phyloP scores from a whole-genome alignment of 2,797 vertebrate species.

The Rhyacichthys aspro region DNA sequence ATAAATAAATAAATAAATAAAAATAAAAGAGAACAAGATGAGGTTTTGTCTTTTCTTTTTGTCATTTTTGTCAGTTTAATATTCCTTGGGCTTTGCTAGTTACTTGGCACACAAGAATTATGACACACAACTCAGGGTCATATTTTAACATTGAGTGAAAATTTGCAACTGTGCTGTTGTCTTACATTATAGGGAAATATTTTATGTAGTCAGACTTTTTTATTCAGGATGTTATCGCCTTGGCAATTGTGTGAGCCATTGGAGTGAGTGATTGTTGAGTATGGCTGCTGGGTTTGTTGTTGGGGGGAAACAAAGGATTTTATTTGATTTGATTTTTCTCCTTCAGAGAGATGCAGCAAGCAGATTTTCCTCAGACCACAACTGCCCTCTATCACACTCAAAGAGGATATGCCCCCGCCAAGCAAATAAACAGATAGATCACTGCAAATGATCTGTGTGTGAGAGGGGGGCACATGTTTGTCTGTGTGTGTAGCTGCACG shows the following conservation, averaged over 20 bases:
- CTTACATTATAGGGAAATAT: slow-evolving; percentile 45
- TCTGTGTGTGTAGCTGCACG: slow-evolving; percentile 32
- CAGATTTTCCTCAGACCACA: slow-evolving; percentile 65
- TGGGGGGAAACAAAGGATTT: slow-evolving; percentile 64
- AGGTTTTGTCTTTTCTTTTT: slow-evolving; percentile 6
- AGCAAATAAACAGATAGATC: slow-evolving; percentile 61
- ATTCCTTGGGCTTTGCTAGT: neutral
- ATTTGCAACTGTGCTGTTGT: slow-evolving; percentile 32
- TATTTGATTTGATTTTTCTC: slow-evolving; percentile 72
- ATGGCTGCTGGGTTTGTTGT: slow-evolving; percentile 69
- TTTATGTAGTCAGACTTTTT: slow-evolving; percentile 35
- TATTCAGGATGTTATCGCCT: slow-evolving; percentile 60
- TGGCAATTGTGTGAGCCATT: slow-evolving; percentile 71
- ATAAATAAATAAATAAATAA: neutral
- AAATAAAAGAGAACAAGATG: neutral
- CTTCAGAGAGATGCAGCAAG: slow-evolving; percentile 53
- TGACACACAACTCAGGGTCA: slow-evolving; percentile 14
- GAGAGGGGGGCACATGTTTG: slow-evolving; percentile 35
- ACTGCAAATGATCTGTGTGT: slow-evolving; percentile 51
- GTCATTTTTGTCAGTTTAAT: slow-evolving; percentile 16
- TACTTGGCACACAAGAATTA: slow-evolving; percentile 7
- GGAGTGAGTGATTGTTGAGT: slow-evolving; percentile 74
- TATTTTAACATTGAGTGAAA: slow-evolving; percentile 25
- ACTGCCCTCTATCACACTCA: slow-evolving; percentile 57
- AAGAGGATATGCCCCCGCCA: slow-evolving; percentile 45